Evolutionary conservation across 1,140 invertebrate species (phyloP), one percentile per base, ranked within the genome.

Genomic region (Hyposmocoma kahamanoa): DNA sequence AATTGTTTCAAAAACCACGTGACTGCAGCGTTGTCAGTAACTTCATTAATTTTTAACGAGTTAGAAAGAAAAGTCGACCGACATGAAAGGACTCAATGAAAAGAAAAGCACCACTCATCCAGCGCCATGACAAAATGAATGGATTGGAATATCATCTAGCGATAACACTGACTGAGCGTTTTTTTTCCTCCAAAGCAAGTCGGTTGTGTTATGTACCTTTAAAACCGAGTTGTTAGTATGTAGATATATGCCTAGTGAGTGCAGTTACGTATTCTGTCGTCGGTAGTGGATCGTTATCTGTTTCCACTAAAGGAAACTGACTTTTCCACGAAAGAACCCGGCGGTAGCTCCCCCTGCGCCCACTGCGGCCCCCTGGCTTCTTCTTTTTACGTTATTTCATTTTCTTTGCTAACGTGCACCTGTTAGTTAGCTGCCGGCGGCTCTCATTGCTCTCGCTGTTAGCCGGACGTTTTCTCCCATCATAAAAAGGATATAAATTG

Each of bases 291-390:
- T 85, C 82, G 82, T 85, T 85, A 85, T 85, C 82, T 85, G 79
- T 85, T 85, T 83, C 76, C 72, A 85, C 76, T 79, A 82, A 85
- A 85, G 76, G 74, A 83, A 82, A 82, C 82, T 83, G 76, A 72
- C 79, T 83, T 83, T 77, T 80, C 77, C 65, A 74, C 69, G 76
- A 83, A 79, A 74, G 81, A 82, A 71, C 73, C 74, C 63, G 74
- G 78, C 77, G 67, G 57, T 58, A 66, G 62, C 66, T 67, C 57
- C 57, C 62, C 51, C 48, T 58, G 46, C 56, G 63, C 62, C 64
- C 69, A 47, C 62, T 62, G 64, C 44, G 65, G 54, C 64, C 41
- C 50, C 50, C 58, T 63, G 72, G 69, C 53, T 75, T 77, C 59
- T 77, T 67, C 69, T 82, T 81, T 81, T 85, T 83, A 69, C 66